These are phyloP conservation scores for Oncorhynchus gorbuscha DNA, from an alignment of 2,113 vertebrate genomes.

Conservation along the genomic window DNA sequence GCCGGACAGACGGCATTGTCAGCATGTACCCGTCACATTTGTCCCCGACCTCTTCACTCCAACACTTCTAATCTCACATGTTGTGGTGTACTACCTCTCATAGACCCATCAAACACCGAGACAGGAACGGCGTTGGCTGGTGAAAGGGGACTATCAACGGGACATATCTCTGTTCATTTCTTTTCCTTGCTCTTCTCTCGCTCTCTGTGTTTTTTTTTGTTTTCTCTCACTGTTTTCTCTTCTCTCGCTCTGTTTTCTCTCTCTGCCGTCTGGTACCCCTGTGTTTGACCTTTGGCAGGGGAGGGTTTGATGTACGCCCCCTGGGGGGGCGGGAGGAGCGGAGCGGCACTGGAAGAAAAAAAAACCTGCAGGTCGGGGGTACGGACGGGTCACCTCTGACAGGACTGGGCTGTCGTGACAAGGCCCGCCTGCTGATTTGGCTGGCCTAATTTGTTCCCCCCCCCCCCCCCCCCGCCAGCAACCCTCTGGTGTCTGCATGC, in stretches of 20 bases:
- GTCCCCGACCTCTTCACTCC: not conserved
- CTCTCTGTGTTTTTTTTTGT: not conserved
- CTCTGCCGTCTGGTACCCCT: constrained; percentile 14
- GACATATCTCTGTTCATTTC: not conserved
- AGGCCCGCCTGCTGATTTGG: constrained; percentile 46
- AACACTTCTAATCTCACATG: not conserved
- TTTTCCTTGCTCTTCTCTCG: not conserved
- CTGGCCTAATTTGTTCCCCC: constrained; percentile 56
- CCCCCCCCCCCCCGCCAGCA: too few species aligned
- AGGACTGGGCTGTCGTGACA: constrained; percentile 17
- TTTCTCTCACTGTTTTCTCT: constrained; percentile 1
- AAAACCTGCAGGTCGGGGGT: constrained; percentile 18
- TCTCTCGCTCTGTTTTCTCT: not conserved
- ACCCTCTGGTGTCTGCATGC: constrained; percentile 39
- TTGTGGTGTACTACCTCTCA: not conserved
- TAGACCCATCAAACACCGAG: not conserved
- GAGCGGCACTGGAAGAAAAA: not conserved
- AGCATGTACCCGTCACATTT: too few species aligned
- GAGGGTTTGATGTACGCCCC: constrained; percentile 21
- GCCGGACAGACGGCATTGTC: not conserved
- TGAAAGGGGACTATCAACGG: not conserved
- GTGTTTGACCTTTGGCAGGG: constrained; percentile 45
- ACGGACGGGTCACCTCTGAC: constrained; percentile 48
- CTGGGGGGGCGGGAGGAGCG: not conserved
- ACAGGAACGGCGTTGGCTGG: not conserved